phyloP scores from a whole-genome alignment of 2,888 invertebrate genomes.

The Lepidochrysops patricia region DNA sequence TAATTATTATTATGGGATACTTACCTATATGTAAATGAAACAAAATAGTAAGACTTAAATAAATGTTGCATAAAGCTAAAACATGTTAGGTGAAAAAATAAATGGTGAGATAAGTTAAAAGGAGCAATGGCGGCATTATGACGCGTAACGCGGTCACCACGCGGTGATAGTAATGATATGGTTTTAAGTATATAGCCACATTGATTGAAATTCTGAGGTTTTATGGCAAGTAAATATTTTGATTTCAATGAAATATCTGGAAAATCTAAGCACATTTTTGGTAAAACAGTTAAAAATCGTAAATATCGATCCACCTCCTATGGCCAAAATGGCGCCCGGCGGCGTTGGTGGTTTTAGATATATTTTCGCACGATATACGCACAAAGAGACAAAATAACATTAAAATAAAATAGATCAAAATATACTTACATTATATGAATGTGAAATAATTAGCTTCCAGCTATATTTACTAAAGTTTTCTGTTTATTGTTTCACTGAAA shows the following conservation, averaged over 20 bases:
- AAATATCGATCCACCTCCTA: background rate
- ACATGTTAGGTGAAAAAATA: no score
- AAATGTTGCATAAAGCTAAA: no score
- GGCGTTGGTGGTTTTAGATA: background rate
- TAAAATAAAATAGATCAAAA: background rate
- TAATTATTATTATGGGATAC: no score
- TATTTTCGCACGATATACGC: background rate
- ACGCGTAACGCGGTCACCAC: conserved; percentile 13
- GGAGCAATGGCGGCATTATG: conserved; percentile 20
- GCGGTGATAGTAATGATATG: conserved; percentile 3
- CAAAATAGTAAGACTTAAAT: no score
- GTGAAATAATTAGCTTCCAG: background rate
- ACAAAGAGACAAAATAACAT: background rate
- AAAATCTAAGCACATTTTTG: background rate
- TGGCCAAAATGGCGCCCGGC: background rate
- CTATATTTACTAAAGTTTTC: background rate
- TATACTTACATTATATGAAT: background rate
- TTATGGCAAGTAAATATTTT: background rate
- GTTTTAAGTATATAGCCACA: background rate
- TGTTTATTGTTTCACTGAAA: background rate
- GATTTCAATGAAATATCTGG: background rate
- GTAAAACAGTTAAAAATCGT: background rate
- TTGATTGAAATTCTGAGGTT: background rate
- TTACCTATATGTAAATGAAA: no score
- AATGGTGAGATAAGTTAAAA: conserved; percentile 10